Conservation (phyloP, 2,797 vertebrate genomes). For the Enoplosus armatus region DNA sequence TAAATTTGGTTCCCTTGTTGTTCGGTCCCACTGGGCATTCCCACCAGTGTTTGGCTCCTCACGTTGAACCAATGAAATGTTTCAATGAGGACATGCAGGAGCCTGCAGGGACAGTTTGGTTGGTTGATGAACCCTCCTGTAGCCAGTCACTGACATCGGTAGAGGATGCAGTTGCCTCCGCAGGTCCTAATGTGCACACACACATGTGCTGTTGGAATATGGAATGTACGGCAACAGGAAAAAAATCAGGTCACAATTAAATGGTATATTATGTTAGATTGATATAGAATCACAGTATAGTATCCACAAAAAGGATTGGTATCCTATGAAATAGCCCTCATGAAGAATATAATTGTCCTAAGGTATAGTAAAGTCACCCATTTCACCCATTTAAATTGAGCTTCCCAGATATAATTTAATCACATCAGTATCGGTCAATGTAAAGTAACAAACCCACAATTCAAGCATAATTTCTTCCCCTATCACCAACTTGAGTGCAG, state of each 20-base stretch:
- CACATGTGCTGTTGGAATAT: background rate
- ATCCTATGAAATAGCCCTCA: background rate
- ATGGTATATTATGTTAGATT: background rate
- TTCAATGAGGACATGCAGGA: constrained; percentile 12
- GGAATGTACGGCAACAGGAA: background rate
- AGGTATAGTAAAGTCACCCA: background rate
- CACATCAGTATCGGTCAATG: background rate
- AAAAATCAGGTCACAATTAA: background rate
- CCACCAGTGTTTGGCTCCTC: constrained; percentile 1
- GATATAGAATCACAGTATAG: background rate
- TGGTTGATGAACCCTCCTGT: constrained; percentile 24
- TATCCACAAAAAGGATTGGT: background rate
- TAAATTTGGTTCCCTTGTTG: background rate
- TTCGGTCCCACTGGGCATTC: background rate
- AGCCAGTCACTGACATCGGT: background rate
- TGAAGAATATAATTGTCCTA: background rate
- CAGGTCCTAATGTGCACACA: background rate
- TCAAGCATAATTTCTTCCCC: background rate
- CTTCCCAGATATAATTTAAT: background rate
- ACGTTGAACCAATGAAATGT: constrained; percentile 27
- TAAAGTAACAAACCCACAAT: background rate
- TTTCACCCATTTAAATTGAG: background rate
- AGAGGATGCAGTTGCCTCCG: background rate
- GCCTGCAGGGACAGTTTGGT: constrained; percentile 17
- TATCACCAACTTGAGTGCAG: background rate